phyloP scores from a whole-genome alignment of 2,797 vertebrate species.

The Phoxinus dragarum region DNA sequence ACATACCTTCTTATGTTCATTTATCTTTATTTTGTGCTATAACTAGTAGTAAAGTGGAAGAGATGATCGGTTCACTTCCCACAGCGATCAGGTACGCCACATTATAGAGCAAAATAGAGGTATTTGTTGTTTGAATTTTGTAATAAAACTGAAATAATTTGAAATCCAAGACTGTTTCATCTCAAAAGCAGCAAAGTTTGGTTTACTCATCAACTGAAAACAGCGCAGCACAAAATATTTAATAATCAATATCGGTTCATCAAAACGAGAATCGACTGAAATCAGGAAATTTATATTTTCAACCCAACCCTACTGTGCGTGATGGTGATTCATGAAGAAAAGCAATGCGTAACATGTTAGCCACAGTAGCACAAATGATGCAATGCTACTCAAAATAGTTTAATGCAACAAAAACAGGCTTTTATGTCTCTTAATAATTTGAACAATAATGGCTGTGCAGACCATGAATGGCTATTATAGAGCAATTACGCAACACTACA shows the following conservation, averaged over 20 bases:
- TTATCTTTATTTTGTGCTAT: not conserved
- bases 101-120: not conserved
- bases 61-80: not conserved
- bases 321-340: constrained; percentile 2
- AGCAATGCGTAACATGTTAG: constrained; percentile 1
- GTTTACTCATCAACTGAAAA: not conserved
- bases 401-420: not conserved
- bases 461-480: not conserved
- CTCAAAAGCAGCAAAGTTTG: not conserved
- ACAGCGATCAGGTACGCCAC: not conserved
- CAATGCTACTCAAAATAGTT: not conserved
- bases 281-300: not conserved
- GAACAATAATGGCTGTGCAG: not conserved
- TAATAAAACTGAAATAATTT: not conserved
- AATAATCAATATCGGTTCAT: not conserved
- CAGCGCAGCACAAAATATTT: not conserved
- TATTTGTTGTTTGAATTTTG: not conserved
- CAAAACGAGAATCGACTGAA: not conserved
- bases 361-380: not conserved
- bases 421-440: not conserved
- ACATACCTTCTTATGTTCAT: not conserved
- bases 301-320: not conserved
- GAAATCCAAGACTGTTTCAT: not conserved
- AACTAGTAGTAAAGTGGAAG: not conserved
- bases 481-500: not conserved